Conservation (phyloP, 2,797 vertebrate species). For the Mus spretus region DNA sequence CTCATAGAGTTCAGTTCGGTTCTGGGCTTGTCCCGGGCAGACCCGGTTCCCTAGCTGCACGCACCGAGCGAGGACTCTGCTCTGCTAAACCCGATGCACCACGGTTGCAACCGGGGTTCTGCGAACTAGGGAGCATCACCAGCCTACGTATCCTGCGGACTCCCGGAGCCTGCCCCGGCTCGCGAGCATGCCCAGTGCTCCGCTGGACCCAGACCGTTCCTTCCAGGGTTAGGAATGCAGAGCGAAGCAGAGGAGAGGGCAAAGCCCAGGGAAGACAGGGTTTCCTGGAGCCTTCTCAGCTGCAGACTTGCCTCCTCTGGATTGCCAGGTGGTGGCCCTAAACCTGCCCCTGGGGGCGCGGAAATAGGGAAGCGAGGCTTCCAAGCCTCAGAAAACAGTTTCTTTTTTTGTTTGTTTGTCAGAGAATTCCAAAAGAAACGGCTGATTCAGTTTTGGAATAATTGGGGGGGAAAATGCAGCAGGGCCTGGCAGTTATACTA, state of each 20-base stretch:
- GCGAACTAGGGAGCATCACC: background rate
- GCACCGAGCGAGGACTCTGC: constrained; percentile 3
- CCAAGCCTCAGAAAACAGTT: constrained; percentile 27
- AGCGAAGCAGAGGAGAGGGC: background rate
- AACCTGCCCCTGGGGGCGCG: background rate
- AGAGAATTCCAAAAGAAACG: constrained; percentile 65
- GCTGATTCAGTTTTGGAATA: constrained; percentile 43
- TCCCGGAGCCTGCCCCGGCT: background rate
- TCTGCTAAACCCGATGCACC: constrained; percentile 49
- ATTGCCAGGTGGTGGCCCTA: background rate
- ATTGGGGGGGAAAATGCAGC: constrained; percentile 42
- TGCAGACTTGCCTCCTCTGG: constrained; percentile 8
- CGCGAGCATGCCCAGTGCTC: constrained; percentile 78
- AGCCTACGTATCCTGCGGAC: constrained; percentile 20
- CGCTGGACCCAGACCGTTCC: constrained; percentile 24
- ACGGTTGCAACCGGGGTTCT: constrained; percentile 10
- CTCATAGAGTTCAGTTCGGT: constrained; percentile 53
- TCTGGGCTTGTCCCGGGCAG: background rate
- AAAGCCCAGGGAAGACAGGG: background rate
- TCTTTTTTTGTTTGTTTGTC: constrained; percentile 16
- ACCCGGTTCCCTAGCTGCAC: background rate
- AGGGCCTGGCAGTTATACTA: constrained; percentile 28
- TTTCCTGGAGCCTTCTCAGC: background rate
- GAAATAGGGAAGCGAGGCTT: background rate
- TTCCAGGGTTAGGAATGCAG: constrained; percentile 54